phyloP scores from a whole-genome alignment of 2,113 vertebrate species.

The Otus sunia region DNA sequence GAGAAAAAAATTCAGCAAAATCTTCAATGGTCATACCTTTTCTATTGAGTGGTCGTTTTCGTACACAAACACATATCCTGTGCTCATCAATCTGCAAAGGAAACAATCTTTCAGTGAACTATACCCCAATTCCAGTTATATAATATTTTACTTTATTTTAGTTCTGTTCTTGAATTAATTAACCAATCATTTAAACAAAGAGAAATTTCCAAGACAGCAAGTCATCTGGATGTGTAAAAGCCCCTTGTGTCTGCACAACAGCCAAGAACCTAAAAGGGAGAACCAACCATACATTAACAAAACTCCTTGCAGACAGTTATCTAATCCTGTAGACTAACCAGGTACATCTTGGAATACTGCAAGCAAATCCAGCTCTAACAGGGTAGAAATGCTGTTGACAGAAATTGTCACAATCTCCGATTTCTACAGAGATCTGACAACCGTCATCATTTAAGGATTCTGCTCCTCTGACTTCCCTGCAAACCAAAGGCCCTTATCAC shows the following conservation, averaged over 20 bases:
- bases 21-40: conserved; percentile 80
- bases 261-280: not conserved
- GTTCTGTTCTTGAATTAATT: not conserved
- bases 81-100: conserved; percentile 93
- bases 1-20: not conserved
- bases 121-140: not conserved
- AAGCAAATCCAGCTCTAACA: not conserved
- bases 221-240: not conserved
- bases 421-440: not conserved
- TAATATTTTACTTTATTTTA: not conserved
- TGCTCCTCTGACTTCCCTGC: not conserved
- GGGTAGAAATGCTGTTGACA: not conserved
- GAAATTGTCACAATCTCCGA: not conserved
- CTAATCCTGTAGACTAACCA: not conserved
- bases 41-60: conserved; percentile 95
- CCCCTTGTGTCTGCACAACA: not conserved
- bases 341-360: not conserved
- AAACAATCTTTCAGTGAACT: not conserved
- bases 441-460: not conserved
- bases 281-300: not conserved
- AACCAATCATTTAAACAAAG: not conserved
- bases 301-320: not conserved
- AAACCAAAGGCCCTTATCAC: not conserved
- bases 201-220: not conserved
- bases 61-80: conserved; percentile 96